Conservation (phyloP, 2,113 vertebrate species). For the Prunella fulvescens region DNA sequence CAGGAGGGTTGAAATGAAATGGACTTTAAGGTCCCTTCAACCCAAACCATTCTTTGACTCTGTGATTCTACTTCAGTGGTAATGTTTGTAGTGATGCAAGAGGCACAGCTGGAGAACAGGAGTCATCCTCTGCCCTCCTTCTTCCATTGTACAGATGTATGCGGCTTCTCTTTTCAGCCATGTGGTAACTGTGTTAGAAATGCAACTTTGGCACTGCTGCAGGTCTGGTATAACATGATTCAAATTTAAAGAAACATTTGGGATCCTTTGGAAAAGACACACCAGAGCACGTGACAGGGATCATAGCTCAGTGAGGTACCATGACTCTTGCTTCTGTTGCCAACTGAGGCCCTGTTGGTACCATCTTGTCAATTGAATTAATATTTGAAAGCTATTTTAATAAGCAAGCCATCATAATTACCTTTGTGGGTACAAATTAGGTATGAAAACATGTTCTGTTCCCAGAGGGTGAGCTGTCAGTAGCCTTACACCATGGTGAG, state of each 20-base stretch:
- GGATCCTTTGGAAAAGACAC: background rate
- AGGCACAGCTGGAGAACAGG: background rate
- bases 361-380: background rate
- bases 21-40: background rate
- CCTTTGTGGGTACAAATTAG: background rate
- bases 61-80: background rate
- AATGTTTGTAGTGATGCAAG: background rate
- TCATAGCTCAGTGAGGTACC: background rate
- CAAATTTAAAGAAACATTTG: background rate
- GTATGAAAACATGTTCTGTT: background rate
- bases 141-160: background rate
- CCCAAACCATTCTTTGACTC: background rate
- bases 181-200: background rate
- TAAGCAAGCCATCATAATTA: background rate
- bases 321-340: background rate
- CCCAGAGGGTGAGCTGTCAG: background rate
- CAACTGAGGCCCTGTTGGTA: background rate
- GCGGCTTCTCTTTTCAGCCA: background rate
- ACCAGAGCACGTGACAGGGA: rapidly evolving
- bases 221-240: background rate
- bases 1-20: background rate
- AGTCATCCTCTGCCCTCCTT: background rate
- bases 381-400: background rate
- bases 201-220: background rate
- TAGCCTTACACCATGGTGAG: background rate